Conservation (phyloP, 1,140 invertebrate genomes). For the Pemphigus obesinymphae region DNA sequence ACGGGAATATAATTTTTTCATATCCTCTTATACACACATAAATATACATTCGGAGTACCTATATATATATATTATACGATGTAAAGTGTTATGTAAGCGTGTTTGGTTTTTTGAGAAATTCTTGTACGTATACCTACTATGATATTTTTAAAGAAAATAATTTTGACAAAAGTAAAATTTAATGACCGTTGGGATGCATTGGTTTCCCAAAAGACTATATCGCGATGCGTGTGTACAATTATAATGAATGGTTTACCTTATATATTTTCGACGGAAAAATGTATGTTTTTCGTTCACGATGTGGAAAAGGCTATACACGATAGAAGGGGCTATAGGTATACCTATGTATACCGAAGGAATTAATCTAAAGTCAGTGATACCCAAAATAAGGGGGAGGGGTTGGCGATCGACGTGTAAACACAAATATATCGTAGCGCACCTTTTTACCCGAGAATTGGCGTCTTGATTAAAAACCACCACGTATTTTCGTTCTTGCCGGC, state of each 20-base stretch:
- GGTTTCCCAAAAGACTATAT: neutral
- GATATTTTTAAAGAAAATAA: neutral
- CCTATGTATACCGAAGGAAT: no score
- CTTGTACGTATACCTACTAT: neutral
- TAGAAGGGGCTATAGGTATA: no score
- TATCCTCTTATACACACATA: no score
- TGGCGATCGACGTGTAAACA: conserved; percentile 20
- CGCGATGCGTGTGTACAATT: neutral
- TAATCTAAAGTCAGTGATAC: conserved; percentile 6
- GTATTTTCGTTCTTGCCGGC: neutral
- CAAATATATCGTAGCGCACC: conserved; percentile 14
- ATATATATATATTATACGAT: neutral
- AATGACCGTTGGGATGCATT: neutral
- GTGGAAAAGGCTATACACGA: no score
- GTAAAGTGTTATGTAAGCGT: neutral
- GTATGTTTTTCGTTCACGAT: neutral
- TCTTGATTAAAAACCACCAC: conserved; percentile 17
- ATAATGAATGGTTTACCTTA: conserved; percentile 10
- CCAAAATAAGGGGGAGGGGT: neutral
- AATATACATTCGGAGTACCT: no score
- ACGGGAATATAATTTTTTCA: neutral
- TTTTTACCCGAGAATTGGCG: neutral
- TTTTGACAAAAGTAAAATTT: conserved; percentile 12
- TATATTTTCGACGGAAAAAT: neutral
- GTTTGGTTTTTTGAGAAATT: neutral